These are phyloP conservation scores for Aricia artaxerxes DNA, from an alignment of 2,888 invertebrate species.

Conservation along the genomic window DNA sequence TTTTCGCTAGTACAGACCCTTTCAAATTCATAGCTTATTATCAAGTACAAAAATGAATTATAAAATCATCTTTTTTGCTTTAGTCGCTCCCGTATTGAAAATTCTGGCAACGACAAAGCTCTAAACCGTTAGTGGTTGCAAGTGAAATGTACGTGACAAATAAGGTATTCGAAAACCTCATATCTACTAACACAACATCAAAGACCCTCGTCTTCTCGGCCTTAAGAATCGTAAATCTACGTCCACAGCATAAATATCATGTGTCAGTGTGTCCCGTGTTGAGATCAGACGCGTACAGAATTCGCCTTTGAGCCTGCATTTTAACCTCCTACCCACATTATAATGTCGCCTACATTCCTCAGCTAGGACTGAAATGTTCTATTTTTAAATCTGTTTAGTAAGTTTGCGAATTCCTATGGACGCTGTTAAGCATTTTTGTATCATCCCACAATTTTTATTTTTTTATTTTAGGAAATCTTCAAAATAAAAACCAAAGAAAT, in stretches of 20 bases:
- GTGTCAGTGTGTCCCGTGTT: conserved; percentile 15
- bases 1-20: too few relatives aligned
- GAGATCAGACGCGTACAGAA: conserved; percentile 13
- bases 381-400: neutral
- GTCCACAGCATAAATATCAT: neutral
- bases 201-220: conserved; percentile 18
- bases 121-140: neutral
- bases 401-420: neutral
- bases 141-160: conserved; percentile 4
- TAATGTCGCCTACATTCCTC: neutral
- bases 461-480: too few relatives aligned
- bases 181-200: conserved; percentile 16
- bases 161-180: conserved; percentile 11
- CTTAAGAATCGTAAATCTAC: conserved; percentile 24
- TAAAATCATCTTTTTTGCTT: too few relatives aligned
- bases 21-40: too few relatives aligned
- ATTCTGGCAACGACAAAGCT: neutral
- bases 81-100: too few relatives aligned
- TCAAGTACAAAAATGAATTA: too few relatives aligned
- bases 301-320: conserved; percentile 9
- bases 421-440: too few relatives aligned
- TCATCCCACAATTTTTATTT: too few relatives aligned
- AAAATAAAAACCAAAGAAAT: too few relatives aligned
- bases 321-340: neutral
- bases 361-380: neutral